phyloP scores from a whole-genome alignment of 1,140 invertebrate genomes.

The Magallana gigas region DNA sequence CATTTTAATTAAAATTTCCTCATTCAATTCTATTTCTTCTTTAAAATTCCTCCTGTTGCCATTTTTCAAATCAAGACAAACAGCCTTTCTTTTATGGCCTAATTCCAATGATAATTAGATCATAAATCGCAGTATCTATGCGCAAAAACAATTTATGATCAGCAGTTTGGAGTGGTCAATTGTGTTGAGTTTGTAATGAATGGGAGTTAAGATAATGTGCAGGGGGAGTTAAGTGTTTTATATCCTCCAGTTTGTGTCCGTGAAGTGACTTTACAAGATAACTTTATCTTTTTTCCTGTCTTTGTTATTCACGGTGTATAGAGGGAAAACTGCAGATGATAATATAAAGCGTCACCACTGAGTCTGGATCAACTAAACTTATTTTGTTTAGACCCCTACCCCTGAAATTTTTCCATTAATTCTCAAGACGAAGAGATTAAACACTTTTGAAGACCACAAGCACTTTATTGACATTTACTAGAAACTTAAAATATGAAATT shows the following conservation, averaged over 20 bases:
- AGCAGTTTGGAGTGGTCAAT: background rate
- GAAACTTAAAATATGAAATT: too few species aligned
- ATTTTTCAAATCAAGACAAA: background rate
- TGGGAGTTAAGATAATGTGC: background rate
- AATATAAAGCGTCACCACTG: background rate
- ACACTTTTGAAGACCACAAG: too few species aligned
- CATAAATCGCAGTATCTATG: constrained; percentile 16
- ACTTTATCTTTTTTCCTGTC: constrained; percentile 15
- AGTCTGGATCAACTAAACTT: background rate
- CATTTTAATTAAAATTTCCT: background rate
- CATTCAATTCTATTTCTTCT: background rate
- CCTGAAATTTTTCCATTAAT: too few species aligned
- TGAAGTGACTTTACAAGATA: background rate
- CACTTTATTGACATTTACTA: too few species aligned
- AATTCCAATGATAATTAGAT: background rate
- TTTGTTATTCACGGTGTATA: background rate
- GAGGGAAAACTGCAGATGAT: background rate
- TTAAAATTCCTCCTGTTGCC: background rate
- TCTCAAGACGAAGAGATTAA: too few species aligned
- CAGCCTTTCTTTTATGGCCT: background rate
- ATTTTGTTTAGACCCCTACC: background rate
- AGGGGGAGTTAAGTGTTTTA: background rate
- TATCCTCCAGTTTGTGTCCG: constrained; percentile 11
- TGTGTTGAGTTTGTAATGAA: constrained; percentile 34
- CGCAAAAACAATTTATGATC: constrained; percentile 23